Percentiles rank a stretch among this genome's conserved stretches.
phyloP scores from a whole-genome alignment of 2,797 vertebrate species.

The Clamator glandarius region DNA sequence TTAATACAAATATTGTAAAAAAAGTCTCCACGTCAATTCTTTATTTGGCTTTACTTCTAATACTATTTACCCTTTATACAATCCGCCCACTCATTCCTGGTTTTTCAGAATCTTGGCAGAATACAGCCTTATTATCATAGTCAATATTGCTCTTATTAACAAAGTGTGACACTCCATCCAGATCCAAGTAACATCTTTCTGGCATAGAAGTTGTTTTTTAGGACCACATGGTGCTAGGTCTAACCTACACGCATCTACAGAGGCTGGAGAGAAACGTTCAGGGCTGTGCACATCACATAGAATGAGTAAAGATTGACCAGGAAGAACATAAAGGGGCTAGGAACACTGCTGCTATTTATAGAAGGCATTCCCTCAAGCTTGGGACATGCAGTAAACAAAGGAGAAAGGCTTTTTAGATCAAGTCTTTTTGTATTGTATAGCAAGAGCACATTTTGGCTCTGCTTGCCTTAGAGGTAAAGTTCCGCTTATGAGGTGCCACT shows the following conservation, averaged over 20 bases:
- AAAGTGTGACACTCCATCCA: background rate
- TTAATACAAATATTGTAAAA: background rate
- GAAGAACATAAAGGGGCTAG: background rate
- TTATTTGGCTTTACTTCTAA: background rate
- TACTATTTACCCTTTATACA: background rate
- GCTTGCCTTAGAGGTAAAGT: background rate
- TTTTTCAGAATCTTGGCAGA: background rate
- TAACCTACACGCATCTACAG: background rate
- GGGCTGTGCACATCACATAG: background rate
- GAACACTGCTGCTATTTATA: background rate
- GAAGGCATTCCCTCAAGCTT: background rate
- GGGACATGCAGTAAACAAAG: background rate
- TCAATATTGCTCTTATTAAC: background rate
- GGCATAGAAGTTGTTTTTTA: background rate
- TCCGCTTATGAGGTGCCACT: background rate
- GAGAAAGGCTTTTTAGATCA: background rate
- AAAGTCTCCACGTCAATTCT: background rate
- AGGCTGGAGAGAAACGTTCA: background rate
- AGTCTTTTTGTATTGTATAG: background rate
- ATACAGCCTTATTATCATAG: background rate
- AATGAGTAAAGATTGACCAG: conserved; percentile 12
- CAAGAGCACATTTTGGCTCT: background rate
- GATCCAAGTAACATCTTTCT: background rate
- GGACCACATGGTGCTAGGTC: background rate
- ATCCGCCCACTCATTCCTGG: background rate